Evolutionary conservation across 2,888 invertebrate species (phyloP), one percentile per base, ranked within the genome.

Genomic region (Trimorus sp.): DNA sequence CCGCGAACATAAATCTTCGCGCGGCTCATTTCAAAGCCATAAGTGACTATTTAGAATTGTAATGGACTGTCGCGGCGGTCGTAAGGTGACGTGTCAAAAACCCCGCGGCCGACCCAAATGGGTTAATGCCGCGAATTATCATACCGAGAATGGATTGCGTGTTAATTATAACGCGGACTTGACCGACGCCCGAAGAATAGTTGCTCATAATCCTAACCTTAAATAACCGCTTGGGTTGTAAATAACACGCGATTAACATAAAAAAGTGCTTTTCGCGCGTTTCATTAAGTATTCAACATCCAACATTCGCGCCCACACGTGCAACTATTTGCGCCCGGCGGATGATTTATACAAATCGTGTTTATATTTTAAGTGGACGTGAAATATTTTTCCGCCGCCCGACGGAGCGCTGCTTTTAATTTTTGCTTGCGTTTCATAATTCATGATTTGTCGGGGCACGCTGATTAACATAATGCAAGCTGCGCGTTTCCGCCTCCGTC

Each of bases 41-140:
- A 60, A 71, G 45, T 71, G 65, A 71, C 66, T 78, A 78, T 78
- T 78, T 78, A 78, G 65, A 71, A 78, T 78, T 78, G 66, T 66
- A 78, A 78, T 78, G 65, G 53, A 71, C 59, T 66, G n/a, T 62
- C 15, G 60, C 56, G 15, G 12, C 26, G 62, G 63, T 56, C 56
- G 15, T 45, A 78, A 71, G 53, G 53, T 71, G 65, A 78, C 78
- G 66, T 54, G 78, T 66, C 78, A 78, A 71, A 78, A 78, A 66
- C 66, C 38, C 16, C 66, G 26, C 65, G 54, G 7, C 16, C 7
- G 71, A 71, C 71, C 53, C 71, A 78, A 78, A 66, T 78, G 71
- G 78, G 78, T 71, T 78, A 78, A 66, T 66, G 78, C 63, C 36
- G 5, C 48, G 26, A 66, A 71, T 78, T 78, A 78, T 16, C 78